Conservation (phyloP, 2,113 vertebrate species). For the Syngnathoides biaculeatus region DNA sequence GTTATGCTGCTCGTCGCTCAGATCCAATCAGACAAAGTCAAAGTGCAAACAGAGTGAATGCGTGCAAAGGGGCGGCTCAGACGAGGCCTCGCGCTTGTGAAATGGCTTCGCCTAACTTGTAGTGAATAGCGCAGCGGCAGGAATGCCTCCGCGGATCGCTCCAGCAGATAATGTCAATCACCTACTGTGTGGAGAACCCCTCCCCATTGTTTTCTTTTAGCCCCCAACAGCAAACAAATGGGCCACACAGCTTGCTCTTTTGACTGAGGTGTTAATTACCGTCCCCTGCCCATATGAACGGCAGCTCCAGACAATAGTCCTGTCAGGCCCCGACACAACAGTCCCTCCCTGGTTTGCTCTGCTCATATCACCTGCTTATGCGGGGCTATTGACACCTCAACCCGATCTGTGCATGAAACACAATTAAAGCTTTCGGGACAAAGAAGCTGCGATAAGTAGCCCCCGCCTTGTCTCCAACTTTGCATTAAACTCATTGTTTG, state of each 20-base stretch:
- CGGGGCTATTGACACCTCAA: slow-evolving; percentile 70
- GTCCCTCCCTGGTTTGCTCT: slow-evolving; percentile 61
- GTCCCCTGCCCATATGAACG: slow-evolving; percentile 67
- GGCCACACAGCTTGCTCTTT: slow-evolving; percentile 74
- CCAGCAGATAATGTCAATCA: slow-evolving; percentile 77
- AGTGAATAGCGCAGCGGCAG: slow-evolving; percentile 52
- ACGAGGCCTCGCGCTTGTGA: slow-evolving; percentile 38
- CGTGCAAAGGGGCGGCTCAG: slow-evolving; percentile 42
- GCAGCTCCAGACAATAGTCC: slow-evolving; percentile 67
- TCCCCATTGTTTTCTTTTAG: slow-evolving; percentile 71
- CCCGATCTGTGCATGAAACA: slow-evolving; percentile 67
- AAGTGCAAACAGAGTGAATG: slow-evolving; percentile 25
- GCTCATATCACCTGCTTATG: slow-evolving; percentile 66
- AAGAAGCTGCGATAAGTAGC: slow-evolving; percentile 57
- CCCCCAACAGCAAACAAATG: slow-evolving; percentile 75
- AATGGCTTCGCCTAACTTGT: slow-evolving; percentile 37
- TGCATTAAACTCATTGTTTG: slow-evolving; percentile 71
- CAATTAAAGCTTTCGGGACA: slow-evolving; percentile 56
- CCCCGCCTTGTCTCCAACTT: slow-evolving; percentile 52
- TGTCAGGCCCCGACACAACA: slow-evolving; percentile 47
- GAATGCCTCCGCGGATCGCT: slow-evolving; percentile 64
- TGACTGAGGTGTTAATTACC: slow-evolving; percentile 76
- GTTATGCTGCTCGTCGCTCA: neutral
- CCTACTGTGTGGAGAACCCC: slow-evolving; percentile 63
- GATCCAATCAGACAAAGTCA: slow-evolving; percentile 18